A percentile compares a stretch with the other conserved stretches of the same genome.
phyloP scores from a whole-genome alignment of 2,113 vertebrate genomes.

The Morphnarchus princeps region DNA sequence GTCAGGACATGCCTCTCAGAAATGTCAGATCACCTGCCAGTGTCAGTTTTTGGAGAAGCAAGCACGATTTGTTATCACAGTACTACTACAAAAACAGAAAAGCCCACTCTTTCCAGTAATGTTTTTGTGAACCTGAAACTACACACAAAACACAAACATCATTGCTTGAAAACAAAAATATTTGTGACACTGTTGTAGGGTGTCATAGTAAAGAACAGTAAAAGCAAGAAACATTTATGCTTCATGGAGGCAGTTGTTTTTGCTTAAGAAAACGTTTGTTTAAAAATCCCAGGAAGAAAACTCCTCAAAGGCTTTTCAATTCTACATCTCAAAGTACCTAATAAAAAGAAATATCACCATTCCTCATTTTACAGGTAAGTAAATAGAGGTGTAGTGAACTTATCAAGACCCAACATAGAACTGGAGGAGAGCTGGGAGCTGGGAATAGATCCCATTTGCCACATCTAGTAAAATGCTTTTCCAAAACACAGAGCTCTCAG shows the following conservation, averaged over 20 bases:
- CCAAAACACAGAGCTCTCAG: not conserved
- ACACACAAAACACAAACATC: not conserved
- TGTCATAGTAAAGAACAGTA: not conserved
- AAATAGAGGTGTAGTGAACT: not conserved
- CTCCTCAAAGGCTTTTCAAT: not conserved
- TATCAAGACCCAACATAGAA: not conserved
- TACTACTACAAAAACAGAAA: not conserved
- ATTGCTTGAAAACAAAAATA: not conserved
- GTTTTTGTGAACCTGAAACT: not conserved
- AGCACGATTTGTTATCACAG: not conserved
- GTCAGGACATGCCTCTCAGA: not conserved
- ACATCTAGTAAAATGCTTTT: not conserved
- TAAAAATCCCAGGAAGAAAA: not conserved
- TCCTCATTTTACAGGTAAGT: not conserved
- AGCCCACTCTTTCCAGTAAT: not conserved
- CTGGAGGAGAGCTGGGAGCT: not conserved
- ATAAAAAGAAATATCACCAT: not conserved
- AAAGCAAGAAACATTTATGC: not conserved
- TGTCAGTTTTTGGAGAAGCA: not conserved
- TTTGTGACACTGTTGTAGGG: not conserved
- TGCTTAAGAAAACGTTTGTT: not conserved
- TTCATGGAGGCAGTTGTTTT: not conserved
- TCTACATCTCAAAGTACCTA: not conserved
- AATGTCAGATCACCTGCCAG: not conserved
- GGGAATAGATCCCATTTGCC: not conserved